These are phyloP conservation scores for Pseudomyrmex gracilis DNA, from an alignment of 1,140 invertebrate genomes.

Conservation along the genomic window DNA sequence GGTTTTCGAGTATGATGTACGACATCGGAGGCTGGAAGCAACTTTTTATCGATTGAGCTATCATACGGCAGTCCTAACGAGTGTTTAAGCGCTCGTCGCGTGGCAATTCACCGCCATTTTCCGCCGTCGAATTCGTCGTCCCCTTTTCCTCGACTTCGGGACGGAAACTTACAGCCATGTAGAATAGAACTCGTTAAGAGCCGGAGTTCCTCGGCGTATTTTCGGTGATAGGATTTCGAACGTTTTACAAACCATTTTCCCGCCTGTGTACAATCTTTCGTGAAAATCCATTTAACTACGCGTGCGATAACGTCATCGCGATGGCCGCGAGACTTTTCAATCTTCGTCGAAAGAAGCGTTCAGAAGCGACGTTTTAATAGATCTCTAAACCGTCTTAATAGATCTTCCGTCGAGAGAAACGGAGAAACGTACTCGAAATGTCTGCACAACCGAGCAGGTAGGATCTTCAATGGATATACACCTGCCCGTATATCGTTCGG, in stretches of 20 bases:
- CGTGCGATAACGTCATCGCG: slow-evolving; percentile 24
- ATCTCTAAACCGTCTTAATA: slow-evolving; percentile 37
- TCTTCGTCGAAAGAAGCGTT: slow-evolving; percentile 33
- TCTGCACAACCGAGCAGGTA: slow-evolving; percentile 62
- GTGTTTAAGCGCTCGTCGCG: slow-evolving; percentile 42
- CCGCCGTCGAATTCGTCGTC: not conserved
- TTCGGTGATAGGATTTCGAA: slow-evolving; percentile 56
- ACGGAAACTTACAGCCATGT: slow-evolving; percentile 29
- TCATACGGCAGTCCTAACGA: slow-evolving; percentile 53
- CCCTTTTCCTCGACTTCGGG: slow-evolving; percentile 12
- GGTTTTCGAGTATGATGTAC: slow-evolving; percentile 71
- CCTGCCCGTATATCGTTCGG: slow-evolving; percentile 60
- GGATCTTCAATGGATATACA: slow-evolving; percentile 61
- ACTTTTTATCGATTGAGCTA: slow-evolving; percentile 65
- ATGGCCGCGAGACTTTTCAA: slow-evolving; percentile 37
- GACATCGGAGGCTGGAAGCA: slow-evolving; percentile 46
- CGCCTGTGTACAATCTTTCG: not conserved
- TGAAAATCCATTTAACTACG: slow-evolving; percentile 34
- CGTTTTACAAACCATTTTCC: slow-evolving; percentile 40
- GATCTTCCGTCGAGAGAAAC: slow-evolving; percentile 22
- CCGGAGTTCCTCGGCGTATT: slow-evolving; percentile 46
- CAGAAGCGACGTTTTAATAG: not conserved
- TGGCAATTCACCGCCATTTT: slow-evolving; percentile 25
- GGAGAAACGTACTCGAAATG: slow-evolving; percentile 46
- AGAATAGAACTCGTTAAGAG: slow-evolving; percentile 50